phyloP scores from a whole-genome alignment of 2,797 vertebrate genomes.

The Crypturellus tataupa region DNA sequence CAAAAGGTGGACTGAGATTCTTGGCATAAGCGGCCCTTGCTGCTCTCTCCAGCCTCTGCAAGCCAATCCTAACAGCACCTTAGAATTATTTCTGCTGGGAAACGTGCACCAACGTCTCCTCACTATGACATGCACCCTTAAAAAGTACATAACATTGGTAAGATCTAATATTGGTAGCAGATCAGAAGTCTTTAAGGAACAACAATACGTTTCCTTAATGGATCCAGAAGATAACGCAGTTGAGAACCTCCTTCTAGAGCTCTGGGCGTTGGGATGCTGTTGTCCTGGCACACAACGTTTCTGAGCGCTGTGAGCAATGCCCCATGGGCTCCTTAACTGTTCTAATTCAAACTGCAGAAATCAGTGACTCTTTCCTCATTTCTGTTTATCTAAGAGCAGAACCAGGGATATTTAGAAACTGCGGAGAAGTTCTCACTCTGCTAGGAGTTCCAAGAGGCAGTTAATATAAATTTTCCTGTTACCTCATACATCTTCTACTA shows the following conservation, averaged over 20 bases:
- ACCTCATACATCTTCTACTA: not conserved
- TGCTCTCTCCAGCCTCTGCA: not conserved
- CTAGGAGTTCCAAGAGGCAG: not conserved
- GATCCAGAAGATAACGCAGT: fast-evolving
- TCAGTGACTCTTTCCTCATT: not conserved
- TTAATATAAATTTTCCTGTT: not conserved
- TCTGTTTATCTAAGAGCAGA: not conserved
- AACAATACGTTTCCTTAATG: not conserved
- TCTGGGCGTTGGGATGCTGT: not conserved
- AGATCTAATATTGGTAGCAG: not conserved
- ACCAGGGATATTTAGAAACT: fast-evolving
- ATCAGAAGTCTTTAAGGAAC: not conserved
- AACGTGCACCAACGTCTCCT: not conserved
- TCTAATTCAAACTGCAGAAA: not conserved
- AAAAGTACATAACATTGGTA: not conserved
- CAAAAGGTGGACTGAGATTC: not conserved
- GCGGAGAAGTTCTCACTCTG: not conserved
- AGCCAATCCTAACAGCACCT: not conserved
- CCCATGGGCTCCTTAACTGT: not conserved
- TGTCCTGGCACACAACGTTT: not conserved
- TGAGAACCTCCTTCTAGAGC: not conserved
- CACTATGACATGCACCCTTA: not conserved
- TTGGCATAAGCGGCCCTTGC: not conserved
- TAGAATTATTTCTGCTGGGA: not conserved
- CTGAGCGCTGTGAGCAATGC: not conserved